Evolutionary conservation across 2,113 vertebrate species (phyloP).

Genomic region (Oncorhynchus gorbuscha): DNA sequence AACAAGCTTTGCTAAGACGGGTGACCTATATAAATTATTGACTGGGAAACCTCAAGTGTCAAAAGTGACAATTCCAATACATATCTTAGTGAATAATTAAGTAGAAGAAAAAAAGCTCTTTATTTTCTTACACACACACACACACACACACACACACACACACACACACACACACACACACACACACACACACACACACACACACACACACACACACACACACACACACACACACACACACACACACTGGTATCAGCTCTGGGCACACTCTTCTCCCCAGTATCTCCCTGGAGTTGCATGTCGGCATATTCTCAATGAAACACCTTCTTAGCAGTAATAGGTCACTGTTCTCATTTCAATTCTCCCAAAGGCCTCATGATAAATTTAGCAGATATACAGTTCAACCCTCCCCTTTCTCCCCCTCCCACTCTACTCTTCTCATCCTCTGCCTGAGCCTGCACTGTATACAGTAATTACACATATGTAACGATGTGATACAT

Average conservation of each 20-base stretch:
- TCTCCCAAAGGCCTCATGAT: slow-evolving; percentile 86
- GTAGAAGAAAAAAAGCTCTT: slow-evolving; percentile 50
- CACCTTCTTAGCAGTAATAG: slow-evolving; percentile 90
- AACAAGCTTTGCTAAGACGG: slow-evolving; percentile 50
- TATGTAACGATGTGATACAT: slow-evolving; percentile 57
- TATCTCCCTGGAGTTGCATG: slow-evolving; percentile 73
- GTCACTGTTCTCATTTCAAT: slow-evolving; percentile 87
- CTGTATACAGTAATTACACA: slow-evolving; percentile 72
- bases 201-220: slow-evolving; percentile 31
- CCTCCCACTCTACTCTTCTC: slow-evolving; percentile 19
- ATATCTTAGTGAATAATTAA: slow-evolving; percentile 70
- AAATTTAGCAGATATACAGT: slow-evolving; percentile 87
- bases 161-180: neutral
- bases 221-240: neutral
- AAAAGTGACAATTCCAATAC: slow-evolving; percentile 73
- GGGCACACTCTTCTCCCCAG: slow-evolving; percentile 53
- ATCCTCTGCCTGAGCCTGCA: slow-evolving; percentile 54
- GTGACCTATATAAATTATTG: slow-evolving; percentile 74
- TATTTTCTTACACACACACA: slow-evolving; percentile 59
- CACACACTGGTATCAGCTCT: slow-evolving; percentile 43
- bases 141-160: neutral
- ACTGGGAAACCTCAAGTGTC: slow-evolving; percentile 71
- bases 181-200: slow-evolving; percentile 18
- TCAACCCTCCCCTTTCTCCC: slow-evolving; percentile 59
- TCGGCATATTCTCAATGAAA: slow-evolving; percentile 87